phyloP scores from a whole-genome alignment of 2,797 vertebrate genomes.

The Lutjanus argentimaculatus region DNA sequence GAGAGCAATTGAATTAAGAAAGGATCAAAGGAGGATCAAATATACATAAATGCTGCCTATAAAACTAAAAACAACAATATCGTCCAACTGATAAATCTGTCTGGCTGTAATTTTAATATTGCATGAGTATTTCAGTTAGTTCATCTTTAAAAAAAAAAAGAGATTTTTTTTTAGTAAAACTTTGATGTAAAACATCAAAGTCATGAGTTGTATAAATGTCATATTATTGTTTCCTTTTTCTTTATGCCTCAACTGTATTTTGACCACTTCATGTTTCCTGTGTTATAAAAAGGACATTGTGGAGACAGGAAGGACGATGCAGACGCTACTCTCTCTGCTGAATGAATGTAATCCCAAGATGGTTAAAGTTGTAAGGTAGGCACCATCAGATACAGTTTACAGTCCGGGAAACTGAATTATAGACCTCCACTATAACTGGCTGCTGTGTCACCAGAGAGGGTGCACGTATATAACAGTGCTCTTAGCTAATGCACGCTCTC shows the following conservation, averaged over 20 bases:
- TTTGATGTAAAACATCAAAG: not conserved
- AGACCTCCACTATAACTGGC: constrained; percentile 20
- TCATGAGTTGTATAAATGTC: not conserved
- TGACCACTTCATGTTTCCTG: constrained; percentile 12
- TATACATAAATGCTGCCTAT: no score
- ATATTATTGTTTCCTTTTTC: not conserved
- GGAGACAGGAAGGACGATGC: constrained; percentile 91
- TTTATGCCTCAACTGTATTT: not conserved
- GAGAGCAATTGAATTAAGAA: no score
- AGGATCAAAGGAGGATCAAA: no score
- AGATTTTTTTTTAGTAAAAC: not conserved
- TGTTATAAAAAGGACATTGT: constrained; percentile 86
- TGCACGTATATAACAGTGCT: constrained; percentile 39
- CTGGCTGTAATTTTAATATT: not conserved
- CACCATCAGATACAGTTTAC: not conserved
- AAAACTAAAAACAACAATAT: no score
- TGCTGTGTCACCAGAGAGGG: constrained; percentile 18
- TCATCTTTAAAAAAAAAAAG: not conserved
- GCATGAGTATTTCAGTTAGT: not conserved
- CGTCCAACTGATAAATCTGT: no score
- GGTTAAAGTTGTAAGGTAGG: constrained; percentile 92
- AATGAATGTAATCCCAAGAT: constrained; percentile 87
- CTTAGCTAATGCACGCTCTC: constrained; percentile 73
- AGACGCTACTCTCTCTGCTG: constrained; percentile 87
- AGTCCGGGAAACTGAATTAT: constrained; percentile 23